Percentiles rank a stretch among this genome's conserved stretches.
Evolutionary conservation across 2,113 vertebrate genomes (phyloP).

Genomic region (Sula dactylatra): DNA sequence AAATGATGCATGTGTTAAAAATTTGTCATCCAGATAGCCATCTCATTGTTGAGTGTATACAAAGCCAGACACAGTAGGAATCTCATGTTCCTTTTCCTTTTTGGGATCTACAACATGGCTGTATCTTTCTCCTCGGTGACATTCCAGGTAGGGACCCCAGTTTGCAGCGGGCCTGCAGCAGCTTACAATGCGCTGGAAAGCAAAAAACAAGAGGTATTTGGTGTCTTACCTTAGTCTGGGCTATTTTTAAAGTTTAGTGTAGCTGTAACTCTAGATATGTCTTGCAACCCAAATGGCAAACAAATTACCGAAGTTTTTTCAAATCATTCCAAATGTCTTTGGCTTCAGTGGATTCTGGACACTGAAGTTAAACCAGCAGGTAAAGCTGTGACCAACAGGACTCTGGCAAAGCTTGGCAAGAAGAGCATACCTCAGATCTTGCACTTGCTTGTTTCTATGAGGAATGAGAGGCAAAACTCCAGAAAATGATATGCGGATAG

Average conservation of each 20-base stretch:
- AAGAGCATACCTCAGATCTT: neutral
- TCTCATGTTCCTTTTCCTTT: constrained; percentile 62
- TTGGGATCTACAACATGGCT: constrained; percentile 29
- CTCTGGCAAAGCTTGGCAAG: neutral
- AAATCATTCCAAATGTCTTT: neutral
- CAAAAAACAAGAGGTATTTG: neutral
- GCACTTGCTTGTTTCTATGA: neutral
- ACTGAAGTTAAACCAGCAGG: neutral
- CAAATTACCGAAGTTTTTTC: neutral
- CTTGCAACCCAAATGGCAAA: neutral
- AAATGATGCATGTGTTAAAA: neutral
- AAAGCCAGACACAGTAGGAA: constrained; percentile 59
- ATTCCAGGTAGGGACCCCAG: constrained; percentile 88
- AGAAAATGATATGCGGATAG: neutral
- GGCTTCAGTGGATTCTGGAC: neutral
- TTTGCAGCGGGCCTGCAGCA: constrained; percentile 79
- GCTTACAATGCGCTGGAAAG: constrained; percentile 78
- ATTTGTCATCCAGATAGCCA: neutral
- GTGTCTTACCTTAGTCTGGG: neutral
- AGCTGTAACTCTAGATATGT: neutral
- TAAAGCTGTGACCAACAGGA: neutral
- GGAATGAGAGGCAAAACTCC: neutral
- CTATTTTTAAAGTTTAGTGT: neutral
- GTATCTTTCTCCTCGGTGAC: constrained; percentile 86
- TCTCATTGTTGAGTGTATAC: constrained; percentile 31